Evolutionary conservation across 2,113 vertebrate species (phyloP), one percentile per base, ranked within the genome.

Genomic region (Xyliphius kryptos): DNA sequence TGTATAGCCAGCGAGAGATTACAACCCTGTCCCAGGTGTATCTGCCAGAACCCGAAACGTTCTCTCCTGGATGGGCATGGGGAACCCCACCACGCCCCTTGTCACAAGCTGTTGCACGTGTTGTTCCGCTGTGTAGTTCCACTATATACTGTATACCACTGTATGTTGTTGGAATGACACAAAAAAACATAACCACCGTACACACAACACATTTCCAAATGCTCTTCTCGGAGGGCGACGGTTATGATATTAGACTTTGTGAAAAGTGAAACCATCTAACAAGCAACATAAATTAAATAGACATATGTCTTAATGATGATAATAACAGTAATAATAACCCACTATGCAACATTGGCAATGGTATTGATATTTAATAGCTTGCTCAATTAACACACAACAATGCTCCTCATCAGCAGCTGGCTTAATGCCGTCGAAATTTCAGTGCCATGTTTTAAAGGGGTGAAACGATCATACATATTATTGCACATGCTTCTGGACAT

Each of bases 161-260:
- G n/a, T n/a, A n/a, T n/a, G n/a, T n/a, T n/a, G n/a, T n/a, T n/a
- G n/a, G n/a, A n/a, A n/a, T n/a, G n/a, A n/a, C n/a, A n/a, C n/a
- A n/a, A n/a, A n/a, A n/a, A n/a, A n/a, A n/a, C n/a, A n/a, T n/a
- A n/a, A n/a, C n/a, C n/a, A n/a, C 26, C 7, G 26, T 32, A 32
- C 26, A 32, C 7, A 32, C 7, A 5, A 5, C 26, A 32, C 26
- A 32, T 32, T 32, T 32, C 4, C 4, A 32, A 32, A 32, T 32
- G 26, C 26, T 6, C 4, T 32, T 41, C 40, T 14, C 9, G 13
- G 40, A 9, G 46, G 21, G 40, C 56, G 53, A 48, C 64, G 11
- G 50, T 68, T 72, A 68, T 44, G 55, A 55, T 50, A 47, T 72
- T 67, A 72, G 44, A 62, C 61, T 37, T 38, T 50, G 21, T 72